Evolutionary conservation across 1,140 invertebrate genomes (phyloP).

Genomic region (Chironomus tepperi): DNA sequence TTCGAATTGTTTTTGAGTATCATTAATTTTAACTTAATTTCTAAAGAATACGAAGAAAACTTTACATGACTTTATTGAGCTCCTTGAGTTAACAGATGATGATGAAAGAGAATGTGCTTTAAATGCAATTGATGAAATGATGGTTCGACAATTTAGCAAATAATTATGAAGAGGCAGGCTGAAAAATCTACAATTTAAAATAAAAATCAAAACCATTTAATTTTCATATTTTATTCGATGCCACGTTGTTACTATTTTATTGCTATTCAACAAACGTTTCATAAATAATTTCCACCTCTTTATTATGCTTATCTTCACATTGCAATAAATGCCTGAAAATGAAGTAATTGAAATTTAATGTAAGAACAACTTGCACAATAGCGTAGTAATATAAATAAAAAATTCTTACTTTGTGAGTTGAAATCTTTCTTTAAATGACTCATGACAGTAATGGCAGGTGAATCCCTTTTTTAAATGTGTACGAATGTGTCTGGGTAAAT

Average conservation of each 20-base stretch:
- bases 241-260: background rate
- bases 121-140: background rate
- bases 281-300: background rate
- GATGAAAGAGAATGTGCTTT: background rate
- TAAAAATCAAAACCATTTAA: too few relatives aligned
- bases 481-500: background rate
- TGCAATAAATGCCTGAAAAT: background rate
- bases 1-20: background rate
- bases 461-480: slow-evolving; percentile 15
- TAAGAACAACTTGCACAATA: background rate
- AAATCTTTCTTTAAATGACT: slow-evolving; percentile 11
- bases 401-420: slow-evolving; percentile 3
- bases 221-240: background rate
- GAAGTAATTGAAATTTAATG: background rate
- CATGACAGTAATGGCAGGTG: background rate
- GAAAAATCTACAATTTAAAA: background rate
- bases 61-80: background rate
- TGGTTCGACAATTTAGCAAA: background rate
- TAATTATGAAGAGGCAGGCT: background rate
- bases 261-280: slow-evolving; percentile 11
- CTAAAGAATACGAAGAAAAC: background rate
- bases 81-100: background rate
- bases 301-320: background rate
- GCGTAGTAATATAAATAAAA: background rate
- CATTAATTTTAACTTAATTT: background rate